Evolutionary conservation across 2,888 invertebrate genomes (phyloP).

Genomic region (Drosophila kambysellisi): DNA sequence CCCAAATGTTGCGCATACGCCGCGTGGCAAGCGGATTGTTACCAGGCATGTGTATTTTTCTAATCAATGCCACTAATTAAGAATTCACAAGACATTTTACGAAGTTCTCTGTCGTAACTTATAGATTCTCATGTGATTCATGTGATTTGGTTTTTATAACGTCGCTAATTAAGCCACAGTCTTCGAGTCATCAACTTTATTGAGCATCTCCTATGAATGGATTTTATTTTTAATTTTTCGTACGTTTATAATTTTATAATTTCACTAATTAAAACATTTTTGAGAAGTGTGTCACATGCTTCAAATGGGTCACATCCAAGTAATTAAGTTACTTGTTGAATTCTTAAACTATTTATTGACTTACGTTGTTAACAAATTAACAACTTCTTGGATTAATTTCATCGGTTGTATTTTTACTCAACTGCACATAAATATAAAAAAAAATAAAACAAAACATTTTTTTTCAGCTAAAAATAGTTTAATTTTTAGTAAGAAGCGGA

Average conservation of each 20-base stretch:
- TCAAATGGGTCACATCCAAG: conserved; percentile 33
- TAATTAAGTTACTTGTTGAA: conserved; percentile 15
- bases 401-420: conserved; percentile 6
- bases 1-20: conserved; percentile 68
- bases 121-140: conserved; percentile 20
- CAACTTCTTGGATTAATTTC: conserved; percentile 15
- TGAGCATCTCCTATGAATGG: conserved; percentile 30
- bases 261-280: conserved; percentile 39
- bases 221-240: conserved; percentile 27
- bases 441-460: not conserved
- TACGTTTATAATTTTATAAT: conserved; percentile 28
- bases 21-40: conserved; percentile 29
- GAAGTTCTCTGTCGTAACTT: conserved; percentile 28
- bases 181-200: conserved; percentile 20
- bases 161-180: conserved; percentile 51
- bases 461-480: not conserved
- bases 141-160: conserved; percentile 47
- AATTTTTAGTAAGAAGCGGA: not conserved
- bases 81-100: conserved; percentile 41
- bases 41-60: conserved; percentile 28
- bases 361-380: conserved; percentile 18
- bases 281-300: conserved; percentile 50
- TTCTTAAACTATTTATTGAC: conserved; percentile 29
- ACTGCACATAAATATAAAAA: conserved; percentile 2
- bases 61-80: conserved; percentile 45